Conservation (phyloP, 2,888 invertebrate genomes). For the Tetragnatha montana region DNA sequence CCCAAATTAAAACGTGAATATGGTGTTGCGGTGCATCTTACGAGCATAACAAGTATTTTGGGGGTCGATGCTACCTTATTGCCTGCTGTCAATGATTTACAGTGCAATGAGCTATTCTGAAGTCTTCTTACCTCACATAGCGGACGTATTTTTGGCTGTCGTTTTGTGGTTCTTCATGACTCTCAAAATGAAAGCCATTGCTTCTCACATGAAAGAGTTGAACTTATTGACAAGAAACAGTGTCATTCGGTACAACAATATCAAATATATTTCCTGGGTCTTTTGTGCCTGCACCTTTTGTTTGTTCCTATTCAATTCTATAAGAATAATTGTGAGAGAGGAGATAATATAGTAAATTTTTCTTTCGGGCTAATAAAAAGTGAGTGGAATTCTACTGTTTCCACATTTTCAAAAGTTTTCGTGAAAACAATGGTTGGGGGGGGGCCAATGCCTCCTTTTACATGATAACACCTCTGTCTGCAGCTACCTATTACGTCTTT, state of each 20-base stretch:
- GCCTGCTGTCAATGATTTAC: background rate
- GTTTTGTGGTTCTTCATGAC: constrained; percentile 15
- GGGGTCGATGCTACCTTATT: background rate
- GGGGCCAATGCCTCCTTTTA: background rate
- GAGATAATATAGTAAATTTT: background rate
- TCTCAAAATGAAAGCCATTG: too few relatives aligned
- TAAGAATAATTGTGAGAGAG: background rate
- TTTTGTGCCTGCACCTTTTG: background rate
- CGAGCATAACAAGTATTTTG: background rate
- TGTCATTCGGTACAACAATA: background rate
- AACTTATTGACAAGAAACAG: too few relatives aligned
- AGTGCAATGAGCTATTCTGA: background rate
- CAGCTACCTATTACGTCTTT: background rate
- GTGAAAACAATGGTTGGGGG: background rate
- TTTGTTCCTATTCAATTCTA: background rate
- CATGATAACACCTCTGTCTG: background rate
- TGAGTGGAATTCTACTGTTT: background rate
- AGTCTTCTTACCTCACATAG: constrained; percentile 5
- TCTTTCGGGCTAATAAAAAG: background rate
- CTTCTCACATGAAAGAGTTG: background rate
- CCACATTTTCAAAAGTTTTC: background rate
- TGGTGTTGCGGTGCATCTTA: too few relatives aligned
- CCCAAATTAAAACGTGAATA: too few relatives aligned
- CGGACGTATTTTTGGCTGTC: constrained; percentile 7
- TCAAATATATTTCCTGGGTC: background rate